Base-by-base conservation (phyloP, 2,888 invertebrate genomes). In the Eilema sororculum region DNA sequence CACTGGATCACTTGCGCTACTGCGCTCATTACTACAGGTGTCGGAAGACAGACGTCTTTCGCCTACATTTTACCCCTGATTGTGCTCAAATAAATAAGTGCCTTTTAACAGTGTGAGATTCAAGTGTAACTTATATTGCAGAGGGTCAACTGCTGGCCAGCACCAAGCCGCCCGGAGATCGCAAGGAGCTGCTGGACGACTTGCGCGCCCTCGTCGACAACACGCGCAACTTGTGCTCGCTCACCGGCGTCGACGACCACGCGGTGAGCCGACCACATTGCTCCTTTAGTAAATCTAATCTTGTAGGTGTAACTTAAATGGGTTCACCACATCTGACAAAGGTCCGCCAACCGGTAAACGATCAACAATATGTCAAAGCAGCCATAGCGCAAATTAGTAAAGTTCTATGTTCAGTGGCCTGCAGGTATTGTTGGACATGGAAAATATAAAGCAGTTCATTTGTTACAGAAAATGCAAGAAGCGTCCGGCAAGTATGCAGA, bases 231-330 rank as follows among this genome's bases (percentile, higher is more conserved):
- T 96, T 99, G 67, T 96, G 99, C 60, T 97, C 97, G 82, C 98
- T 98, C 8, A 98, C 98, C 2, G 99, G 99, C 86, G 98, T 99
- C 0, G 98, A 98, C 86, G 97, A 97, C 74, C 97, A 97, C 89
- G 97, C 98, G 94, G 97, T 97, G 84, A 52, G n/a, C 3, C 28
- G n/a, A 20, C 37, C 12, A 62, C 22, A 37, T 62, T 16, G 0
- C 62, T 8, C n/a, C 16, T 37, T 62, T 9, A 62, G 30, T 33
- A 10, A 52, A 52, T n/a, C 52, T 0, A n/a, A 52, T n/a, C n/a
- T 52, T n/a, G n/a, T 52, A 52, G n/a, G 5, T 5, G 4, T 4
- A 16, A 16, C 16, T 41, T 46, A 1, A 5, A 5, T 46, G 6
- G 20, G 46, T 20, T 46, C 20, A 13, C 46, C 20, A 57, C n/a